phyloP scores from a whole-genome alignment of 2,797 vertebrate species.

The Furcifer pardalis region DNA sequence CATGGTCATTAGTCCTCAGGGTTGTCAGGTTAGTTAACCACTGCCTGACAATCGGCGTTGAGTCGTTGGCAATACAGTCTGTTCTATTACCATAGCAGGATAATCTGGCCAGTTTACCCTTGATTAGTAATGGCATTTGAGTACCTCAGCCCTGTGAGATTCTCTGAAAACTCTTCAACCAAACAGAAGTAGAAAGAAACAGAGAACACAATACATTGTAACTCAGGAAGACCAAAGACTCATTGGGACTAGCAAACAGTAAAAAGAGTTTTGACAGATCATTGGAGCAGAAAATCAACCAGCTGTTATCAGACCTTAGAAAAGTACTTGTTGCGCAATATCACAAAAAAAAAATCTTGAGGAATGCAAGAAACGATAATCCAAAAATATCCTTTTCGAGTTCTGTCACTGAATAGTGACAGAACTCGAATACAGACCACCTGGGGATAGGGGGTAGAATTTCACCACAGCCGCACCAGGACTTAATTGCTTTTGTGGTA shows the following conservation, averaged over 20 bases:
- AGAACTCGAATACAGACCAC: too few species aligned
- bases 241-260: background rate
- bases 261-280: conserved; percentile 8
- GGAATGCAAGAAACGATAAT: background rate
- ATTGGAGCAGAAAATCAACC: background rate
- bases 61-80: too few species aligned
- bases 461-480: too few species aligned
- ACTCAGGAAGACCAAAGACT: conserved; percentile 17
- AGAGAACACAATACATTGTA: background rate
- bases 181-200: background rate
- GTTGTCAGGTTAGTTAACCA: too few species aligned
- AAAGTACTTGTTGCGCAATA: background rate
- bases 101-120: too few species aligned
- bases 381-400: background rate
- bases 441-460: too few species aligned
- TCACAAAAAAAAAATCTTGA: background rate
- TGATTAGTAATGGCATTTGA: background rate
- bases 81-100: too few species aligned
- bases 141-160: background rate
- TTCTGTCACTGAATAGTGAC: background rate
- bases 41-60: too few species aligned
- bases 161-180: background rate
- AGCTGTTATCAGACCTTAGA: background rate
- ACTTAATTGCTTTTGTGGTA: too few species aligned
- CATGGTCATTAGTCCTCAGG: too few species aligned